Percentiles rank a stretch among this genome's conserved stretches.
phyloP scores from a whole-genome alignment of 1,140 invertebrate species.

The Bombus vancouverensis region DNA sequence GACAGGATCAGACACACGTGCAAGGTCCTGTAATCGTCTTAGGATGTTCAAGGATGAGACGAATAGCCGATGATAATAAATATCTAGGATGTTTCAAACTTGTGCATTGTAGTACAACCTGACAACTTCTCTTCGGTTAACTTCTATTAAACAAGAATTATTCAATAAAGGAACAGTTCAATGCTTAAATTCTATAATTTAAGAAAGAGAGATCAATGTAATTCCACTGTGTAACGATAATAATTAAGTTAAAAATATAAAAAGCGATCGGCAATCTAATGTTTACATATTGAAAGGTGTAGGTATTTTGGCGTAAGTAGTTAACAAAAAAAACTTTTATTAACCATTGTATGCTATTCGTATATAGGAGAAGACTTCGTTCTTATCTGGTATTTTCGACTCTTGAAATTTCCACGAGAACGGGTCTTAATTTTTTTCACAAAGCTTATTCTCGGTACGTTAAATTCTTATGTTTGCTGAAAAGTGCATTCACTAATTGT shows the following conservation, averaged over 20 bases:
- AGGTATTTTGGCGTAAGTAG: not conserved
- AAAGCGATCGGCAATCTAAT: not conserved
- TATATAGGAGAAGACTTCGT: not conserved
- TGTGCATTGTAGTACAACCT: not conserved
- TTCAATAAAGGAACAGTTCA: not conserved
- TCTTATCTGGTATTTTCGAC: not conserved
- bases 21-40: constrained; percentile 64
- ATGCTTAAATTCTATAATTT: not conserved
- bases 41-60: constrained; percentile 57
- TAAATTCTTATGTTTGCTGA: constrained; percentile 47
- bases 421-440: not conserved
- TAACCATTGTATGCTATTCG: not conserved
- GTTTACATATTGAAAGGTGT: not conserved
- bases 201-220: no score
- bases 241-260: not conserved
- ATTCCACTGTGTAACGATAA: not conserved
- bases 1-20: constrained; percentile 58
- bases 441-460: constrained; percentile 24
- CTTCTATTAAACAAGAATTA: not conserved
- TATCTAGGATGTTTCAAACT: constrained; percentile 25
- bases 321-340: no score
- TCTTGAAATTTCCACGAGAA: not conserved
- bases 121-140: not conserved
- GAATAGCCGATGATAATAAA: constrained; percentile 55
- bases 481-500: constrained; percentile 42